Base-by-base conservation (phyloP, 2,888 invertebrate species). In the Athetis lepigone region DNA sequence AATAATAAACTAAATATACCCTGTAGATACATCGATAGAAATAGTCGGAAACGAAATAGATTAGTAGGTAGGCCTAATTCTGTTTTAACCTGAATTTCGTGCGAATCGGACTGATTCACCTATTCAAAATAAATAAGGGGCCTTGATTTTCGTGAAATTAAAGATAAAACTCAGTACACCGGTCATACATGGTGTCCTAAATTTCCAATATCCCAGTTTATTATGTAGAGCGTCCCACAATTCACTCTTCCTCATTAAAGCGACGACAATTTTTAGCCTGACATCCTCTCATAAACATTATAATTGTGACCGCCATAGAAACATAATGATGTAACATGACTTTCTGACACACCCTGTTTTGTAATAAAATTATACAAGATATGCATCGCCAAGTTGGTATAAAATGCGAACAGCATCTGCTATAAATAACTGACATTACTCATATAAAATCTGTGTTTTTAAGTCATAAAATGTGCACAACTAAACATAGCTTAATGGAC, bases 201-300 rank as follows among this genome's bases (percentile, higher is more conserved):
- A 85, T 83, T 83, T 81, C 81, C 75, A 75, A 84, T 79, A 82
- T 77, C 69, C 81, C 80, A 78, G 72, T 78, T 83, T 87, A 82
- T 85, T 86, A 87, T 87, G 83, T 86, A 85, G 85, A 82, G 77
- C 87, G 83, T 57, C 79, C 81, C 84, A 85, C 87, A 93, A 94
- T 94, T 94, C 88, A 81, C 84, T 90, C 94, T 86, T 95, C 95
- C 95, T 95, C 93, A 95, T 95, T 95, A 95, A 87, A 83, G 46
- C 66, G 84, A 86, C 77, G 85, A 88, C 88, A 90, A 88, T 89
- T 90, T 90, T 90, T 88, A 88, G 86, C 70, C 81, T 82, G 82
- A 89, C 92, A 89, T 94, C 94, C 94, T 92, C 84, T 87, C 84
- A 85, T 88, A 85, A 86, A 87, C 84, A 81, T 85, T 85, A 89